phyloP scores from a whole-genome alignment of 2,888 invertebrate species.

The Alsophila aescularia region DNA sequence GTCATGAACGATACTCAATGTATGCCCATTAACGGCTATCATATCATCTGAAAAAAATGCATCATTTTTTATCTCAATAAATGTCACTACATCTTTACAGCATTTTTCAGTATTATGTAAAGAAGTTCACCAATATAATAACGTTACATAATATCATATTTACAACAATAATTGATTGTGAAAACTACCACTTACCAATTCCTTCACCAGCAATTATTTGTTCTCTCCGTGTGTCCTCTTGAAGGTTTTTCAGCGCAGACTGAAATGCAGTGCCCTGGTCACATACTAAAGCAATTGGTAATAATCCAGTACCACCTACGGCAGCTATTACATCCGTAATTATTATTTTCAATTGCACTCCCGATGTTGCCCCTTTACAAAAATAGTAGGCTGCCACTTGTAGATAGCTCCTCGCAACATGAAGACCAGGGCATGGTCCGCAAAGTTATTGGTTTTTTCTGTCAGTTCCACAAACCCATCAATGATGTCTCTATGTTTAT shows the following conservation, averaged over 20 bases:
- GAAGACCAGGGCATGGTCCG: conserved; percentile 26
- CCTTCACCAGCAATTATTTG: conserved; percentile 7
- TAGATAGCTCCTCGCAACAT: conserved; percentile 21
- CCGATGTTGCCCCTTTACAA: conserved; percentile 17
- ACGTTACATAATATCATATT: too few relatives aligned
- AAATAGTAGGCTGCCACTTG: conserved; percentile 31
- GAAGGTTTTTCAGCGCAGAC: background rate
- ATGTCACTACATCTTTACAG: too few relatives aligned
- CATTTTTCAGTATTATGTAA: too few relatives aligned
- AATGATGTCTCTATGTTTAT: conserved; percentile 3
- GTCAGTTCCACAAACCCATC: conserved; percentile 10
- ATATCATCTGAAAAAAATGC: background rate
- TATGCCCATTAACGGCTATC: background rate
- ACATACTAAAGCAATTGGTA: conserved; percentile 19
- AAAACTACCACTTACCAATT: conserved; percentile 2
- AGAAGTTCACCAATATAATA: too few relatives aligned
- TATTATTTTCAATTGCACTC: conserved; percentile 10
- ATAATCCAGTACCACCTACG: conserved; percentile 9
- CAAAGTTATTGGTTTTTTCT: conserved; percentile 11
- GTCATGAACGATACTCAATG: background rate
- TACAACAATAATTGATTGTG: too few relatives aligned
- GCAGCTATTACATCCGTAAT: conserved; percentile 11
- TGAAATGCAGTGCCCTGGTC: conserved; percentile 5
- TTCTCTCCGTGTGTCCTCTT: conserved; percentile 3
- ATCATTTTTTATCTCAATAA: too few relatives aligned